Conservation (phyloP, 2,113 vertebrate genomes). For the Trematocara stigmaticum region DNA sequence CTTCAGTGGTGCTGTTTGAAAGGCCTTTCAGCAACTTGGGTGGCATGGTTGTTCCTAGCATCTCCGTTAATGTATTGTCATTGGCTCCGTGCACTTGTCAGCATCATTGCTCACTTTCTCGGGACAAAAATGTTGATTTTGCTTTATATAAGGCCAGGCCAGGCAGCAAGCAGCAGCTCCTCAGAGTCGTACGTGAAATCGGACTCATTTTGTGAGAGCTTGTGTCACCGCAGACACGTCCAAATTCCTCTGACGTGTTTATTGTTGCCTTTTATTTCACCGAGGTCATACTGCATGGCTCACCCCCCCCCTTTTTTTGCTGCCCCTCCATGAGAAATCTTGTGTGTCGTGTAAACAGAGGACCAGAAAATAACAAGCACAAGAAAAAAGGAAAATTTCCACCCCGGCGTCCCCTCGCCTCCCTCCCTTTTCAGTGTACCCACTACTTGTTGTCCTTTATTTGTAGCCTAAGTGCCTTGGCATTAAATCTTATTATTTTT, state of each 20-base stretch:
- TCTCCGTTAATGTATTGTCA: constrained; percentile 89
- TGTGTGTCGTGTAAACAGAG: constrained; percentile 62
- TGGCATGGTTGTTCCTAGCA: constrained; percentile 90
- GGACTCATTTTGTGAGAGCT: constrained; percentile 67
- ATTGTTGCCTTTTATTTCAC: constrained; percentile 70
- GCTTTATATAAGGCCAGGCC: constrained; percentile 88
- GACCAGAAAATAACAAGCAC: constrained; percentile 66
- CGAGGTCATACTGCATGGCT: constrained; percentile 19
- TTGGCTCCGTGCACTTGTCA: constrained; percentile 95
- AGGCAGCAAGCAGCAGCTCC: constrained; percentile 69
- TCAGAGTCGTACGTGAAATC: constrained; percentile 80
- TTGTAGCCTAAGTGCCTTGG: constrained; percentile 91
- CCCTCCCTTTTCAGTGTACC: constrained; percentile 30
- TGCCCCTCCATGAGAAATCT: constrained; percentile 22
- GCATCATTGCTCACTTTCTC: constrained; percentile 92
- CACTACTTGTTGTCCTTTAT: constrained; percentile 84
- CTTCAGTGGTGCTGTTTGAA: constrained; percentile 92
- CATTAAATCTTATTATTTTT: constrained; percentile 84
- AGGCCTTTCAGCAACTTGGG: constrained; percentile 97
- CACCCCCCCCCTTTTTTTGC: not conserved
- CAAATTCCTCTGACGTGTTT: constrained; percentile 84
- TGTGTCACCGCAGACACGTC: constrained; percentile 81
- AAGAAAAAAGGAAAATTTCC: constrained; percentile 58
- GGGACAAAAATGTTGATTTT: constrained; percentile 92
- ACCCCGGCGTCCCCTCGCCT: not conserved